These are phyloP conservation scores for Helarctos malayanus DNA, from an alignment of 2,797 vertebrate genomes.

Conservation along the genomic window DNA sequence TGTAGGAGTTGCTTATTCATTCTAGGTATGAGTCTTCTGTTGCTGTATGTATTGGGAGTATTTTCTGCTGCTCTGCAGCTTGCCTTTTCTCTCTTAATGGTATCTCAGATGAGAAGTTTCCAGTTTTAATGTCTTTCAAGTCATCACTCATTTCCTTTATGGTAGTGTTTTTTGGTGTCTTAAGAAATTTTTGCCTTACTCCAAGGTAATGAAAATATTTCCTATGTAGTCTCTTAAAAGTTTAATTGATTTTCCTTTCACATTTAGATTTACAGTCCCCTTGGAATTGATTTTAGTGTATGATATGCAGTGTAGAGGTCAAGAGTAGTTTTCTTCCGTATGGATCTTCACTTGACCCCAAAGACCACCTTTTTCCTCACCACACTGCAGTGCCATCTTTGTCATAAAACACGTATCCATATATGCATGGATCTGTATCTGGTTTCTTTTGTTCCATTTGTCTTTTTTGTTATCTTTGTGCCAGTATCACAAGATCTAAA, in stretches of 20 bases:
- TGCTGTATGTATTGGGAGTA: neutral
- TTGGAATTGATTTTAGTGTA: neutral
- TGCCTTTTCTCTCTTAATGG: neutral
- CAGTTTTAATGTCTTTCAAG: constrained; percentile 24
- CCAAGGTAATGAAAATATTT: neutral
- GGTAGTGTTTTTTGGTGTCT: neutral
- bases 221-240: neutral
- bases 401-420: neutral
- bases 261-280: neutral
- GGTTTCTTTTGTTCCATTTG: neutral
- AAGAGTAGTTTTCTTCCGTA: neutral
- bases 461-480: constrained; percentile 11
- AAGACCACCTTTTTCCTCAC: neutral
- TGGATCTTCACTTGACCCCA: neutral
- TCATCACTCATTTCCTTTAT: constrained; percentile 29
- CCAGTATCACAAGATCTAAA: neutral
- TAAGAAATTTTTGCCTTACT: constrained; percentile 25
- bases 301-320: neutral
- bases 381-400: neutral
- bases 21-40: neutral
- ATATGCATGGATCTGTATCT: neutral
- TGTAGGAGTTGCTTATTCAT: neutral
- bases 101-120: constrained; percentile 39
- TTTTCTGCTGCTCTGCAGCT: neutral
- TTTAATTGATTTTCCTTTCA: neutral